Conservation (phyloP, 2,797 vertebrate species). For the Ceryle rudis region DNA sequence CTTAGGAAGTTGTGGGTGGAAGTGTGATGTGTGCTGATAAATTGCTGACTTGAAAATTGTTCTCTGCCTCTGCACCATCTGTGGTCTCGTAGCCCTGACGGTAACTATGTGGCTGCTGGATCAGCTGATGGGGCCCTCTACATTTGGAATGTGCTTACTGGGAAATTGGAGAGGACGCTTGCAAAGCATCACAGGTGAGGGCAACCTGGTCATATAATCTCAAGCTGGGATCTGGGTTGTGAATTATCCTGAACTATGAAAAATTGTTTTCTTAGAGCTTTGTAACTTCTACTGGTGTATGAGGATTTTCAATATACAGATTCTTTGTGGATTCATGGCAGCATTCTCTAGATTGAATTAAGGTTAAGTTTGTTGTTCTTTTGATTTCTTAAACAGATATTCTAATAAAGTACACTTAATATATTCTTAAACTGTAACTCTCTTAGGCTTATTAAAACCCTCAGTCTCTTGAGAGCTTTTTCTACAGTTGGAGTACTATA, state of each 20-base stretch:
- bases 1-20: background rate
- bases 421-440: background rate
- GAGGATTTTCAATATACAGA: background rate
- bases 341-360: background rate
- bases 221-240: background rate
- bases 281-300: background rate
- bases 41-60: background rate
- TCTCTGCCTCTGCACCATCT: background rate
- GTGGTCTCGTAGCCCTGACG: slow-evolving; percentile 85
- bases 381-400: background rate
- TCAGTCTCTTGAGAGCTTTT: background rate
- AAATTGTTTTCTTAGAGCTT: background rate
- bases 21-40: background rate
- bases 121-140: slow-evolving; percentile 92
- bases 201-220: background rate
- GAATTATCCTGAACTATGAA: background rate
- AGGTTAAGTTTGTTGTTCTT: background rate
- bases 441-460: background rate
- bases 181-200: slow-evolving; percentile 92
- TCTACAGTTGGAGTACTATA: background rate
- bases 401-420: background rate
- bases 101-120: slow-evolving; percentile 89
- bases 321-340: background rate
- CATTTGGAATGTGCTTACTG: slow-evolving; percentile 92
- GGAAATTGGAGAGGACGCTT: slow-evolving; percentile 89